Conservation (phyloP, 2,113 vertebrate species). For the Sapajus apella region DNA sequence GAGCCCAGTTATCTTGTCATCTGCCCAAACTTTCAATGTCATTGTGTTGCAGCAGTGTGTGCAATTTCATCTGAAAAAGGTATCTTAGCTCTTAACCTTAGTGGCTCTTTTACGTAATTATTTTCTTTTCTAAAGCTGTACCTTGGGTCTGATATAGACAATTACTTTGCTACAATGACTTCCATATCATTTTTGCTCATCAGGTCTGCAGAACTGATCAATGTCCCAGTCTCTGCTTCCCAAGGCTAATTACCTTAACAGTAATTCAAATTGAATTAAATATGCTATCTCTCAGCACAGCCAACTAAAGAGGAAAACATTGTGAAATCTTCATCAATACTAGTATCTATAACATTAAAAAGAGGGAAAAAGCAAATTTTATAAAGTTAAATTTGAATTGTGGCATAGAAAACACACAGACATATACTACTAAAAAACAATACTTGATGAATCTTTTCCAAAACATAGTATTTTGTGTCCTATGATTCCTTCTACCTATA, state of each 20-base stretch:
- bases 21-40: not conserved
- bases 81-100: not conserved
- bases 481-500: not conserved
- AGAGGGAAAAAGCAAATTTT: not conserved
- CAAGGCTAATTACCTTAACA: slow-evolving; percentile 12
- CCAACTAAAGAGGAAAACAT: not conserved
- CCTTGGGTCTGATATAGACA: not conserved
- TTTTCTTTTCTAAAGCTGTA: not conserved
- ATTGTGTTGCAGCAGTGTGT: not conserved
- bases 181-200: not conserved
- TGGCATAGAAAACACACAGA: not conserved
- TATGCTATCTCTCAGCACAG: not conserved
- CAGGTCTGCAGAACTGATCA: not conserved
- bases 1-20: not conserved
- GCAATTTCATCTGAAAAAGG: not conserved
- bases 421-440: too few relatives aligned
- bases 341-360: not conserved
- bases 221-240: not conserved
- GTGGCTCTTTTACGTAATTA: not conserved
- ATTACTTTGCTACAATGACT: not conserved
- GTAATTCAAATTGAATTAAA: slow-evolving; percentile 29
- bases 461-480: not conserved
- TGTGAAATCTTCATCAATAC: not conserved
- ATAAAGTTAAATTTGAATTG: not conserved
- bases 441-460: not conserved